These are phyloP conservation scores for Popillia japonica DNA, from an alignment of 1,140 invertebrate genomes.

Conservation along the genomic window DNA sequence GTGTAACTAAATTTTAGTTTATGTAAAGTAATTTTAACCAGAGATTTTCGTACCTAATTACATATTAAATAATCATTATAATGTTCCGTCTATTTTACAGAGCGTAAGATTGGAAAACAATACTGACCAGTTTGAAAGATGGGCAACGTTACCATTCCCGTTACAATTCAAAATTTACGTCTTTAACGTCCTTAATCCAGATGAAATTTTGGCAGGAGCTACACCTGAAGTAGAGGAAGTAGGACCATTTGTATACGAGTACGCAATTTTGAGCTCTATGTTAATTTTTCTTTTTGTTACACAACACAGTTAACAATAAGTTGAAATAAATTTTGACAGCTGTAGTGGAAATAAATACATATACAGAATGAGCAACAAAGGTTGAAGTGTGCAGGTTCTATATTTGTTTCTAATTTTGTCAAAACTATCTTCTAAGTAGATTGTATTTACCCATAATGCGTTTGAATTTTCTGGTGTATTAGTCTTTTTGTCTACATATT, in stretches of 20 bases:
- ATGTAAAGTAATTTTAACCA: no score
- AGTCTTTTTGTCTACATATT: no score
- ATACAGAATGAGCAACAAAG: no score
- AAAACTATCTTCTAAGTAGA: no score
- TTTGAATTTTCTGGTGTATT: no score
- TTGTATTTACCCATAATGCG: no score
- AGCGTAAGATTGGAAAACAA: conserved; percentile 61
- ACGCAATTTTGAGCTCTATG: conserved; percentile 55
- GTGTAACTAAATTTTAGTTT: no score
- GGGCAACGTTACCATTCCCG: conserved; percentile 65
- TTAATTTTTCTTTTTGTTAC: not conserved
- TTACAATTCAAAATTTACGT: conserved; percentile 74
- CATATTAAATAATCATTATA: no score
- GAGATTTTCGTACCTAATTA: no score
- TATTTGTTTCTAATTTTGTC: no score
- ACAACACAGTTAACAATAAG: not conserved
- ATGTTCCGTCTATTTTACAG: conserved; percentile 53
- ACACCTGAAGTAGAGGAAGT: conserved; percentile 73
- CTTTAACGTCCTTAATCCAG: conserved; percentile 77
- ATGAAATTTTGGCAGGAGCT: conserved; percentile 64
- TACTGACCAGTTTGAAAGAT: conserved; percentile 64
- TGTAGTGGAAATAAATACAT: not conserved
- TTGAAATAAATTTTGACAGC: not conserved
- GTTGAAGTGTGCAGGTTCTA: no score
- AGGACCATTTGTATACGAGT: conserved; percentile 82